Percentiles rank a stretch among this genome's conserved stretches.
These are phyloP conservation scores for Hypocryptadius cinnamomeus DNA, from an alignment of 2,113 vertebrate species.

Conservation along the genomic window DNA sequence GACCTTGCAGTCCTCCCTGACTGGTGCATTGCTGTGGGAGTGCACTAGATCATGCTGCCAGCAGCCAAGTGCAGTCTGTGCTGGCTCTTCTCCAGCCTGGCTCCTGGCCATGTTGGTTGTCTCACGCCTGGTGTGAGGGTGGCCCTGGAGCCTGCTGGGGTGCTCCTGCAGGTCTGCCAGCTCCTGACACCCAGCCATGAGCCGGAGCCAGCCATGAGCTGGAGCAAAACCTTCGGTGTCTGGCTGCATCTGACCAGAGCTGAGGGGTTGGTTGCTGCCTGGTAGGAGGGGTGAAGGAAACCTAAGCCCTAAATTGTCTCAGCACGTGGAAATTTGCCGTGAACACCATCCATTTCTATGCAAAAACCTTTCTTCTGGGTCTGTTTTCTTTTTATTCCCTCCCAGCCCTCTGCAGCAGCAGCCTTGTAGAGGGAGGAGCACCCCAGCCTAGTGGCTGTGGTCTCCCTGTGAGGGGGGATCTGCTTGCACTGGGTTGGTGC, in stretches of 20 bases:
- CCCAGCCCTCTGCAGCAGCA: neutral
- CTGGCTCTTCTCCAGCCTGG: neutral
- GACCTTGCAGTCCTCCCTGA: neutral
- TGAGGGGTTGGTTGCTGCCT: neutral
- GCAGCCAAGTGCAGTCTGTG: no score
- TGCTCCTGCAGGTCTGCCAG: neutral
- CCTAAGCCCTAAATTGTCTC: neutral
- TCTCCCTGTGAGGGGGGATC: fast-evolving
- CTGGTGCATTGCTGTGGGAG: neutral
- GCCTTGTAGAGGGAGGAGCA: neutral
- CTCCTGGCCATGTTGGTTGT: neutral
- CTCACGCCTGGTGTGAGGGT: neutral
- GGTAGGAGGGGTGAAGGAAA: neutral
- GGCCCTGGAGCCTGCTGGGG: neutral
- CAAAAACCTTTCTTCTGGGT: neutral
- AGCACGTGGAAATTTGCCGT: neutral
- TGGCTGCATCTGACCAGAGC: neutral
- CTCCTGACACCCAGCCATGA: neutral
- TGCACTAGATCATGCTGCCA: fast-evolving
- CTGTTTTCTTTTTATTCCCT: neutral
- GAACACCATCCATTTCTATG: neutral
- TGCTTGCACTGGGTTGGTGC: fast-evolving
- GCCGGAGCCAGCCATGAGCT: fast-evolving
- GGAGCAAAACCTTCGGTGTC: fast-evolving
- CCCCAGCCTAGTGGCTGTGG: neutral